A percentile compares a stretch with the other conserved stretches of the same genome.
Evolutionary conservation across 1,140 invertebrate genomes (phyloP).

Genomic region (Halyomorpha halys): DNA sequence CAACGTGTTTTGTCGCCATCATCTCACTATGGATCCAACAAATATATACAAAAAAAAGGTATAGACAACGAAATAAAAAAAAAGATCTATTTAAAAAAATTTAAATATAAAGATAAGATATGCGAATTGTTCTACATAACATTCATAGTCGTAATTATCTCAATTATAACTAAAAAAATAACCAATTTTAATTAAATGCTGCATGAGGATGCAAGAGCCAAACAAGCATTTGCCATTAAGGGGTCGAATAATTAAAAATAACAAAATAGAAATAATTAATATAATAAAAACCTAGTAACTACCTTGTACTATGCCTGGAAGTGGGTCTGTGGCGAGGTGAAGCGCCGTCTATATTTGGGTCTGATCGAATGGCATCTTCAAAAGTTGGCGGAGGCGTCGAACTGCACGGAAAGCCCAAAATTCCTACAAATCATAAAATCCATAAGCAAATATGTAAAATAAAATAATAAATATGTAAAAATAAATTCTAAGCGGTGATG

Average conservation of each 20-base stretch:
- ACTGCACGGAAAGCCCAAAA: constrained; percentile 50
- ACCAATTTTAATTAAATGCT: too few species aligned
- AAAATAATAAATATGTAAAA: background rate
- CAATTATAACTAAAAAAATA: too few species aligned
- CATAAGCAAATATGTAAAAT: background rate
- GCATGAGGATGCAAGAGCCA: too few species aligned
- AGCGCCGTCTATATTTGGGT: constrained; percentile 40
- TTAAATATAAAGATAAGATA: constrained; percentile 3
- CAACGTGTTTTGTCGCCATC: constrained; percentile 30
- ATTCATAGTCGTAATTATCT: too few species aligned
- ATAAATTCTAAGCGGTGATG: too few species aligned
- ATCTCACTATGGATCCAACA: constrained; percentile 24
- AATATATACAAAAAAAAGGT: constrained; percentile 24
- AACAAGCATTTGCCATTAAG: too few species aligned
- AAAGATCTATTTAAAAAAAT: constrained; percentile 7
- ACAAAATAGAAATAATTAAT: background rate
- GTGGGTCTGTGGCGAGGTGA: constrained; percentile 37
- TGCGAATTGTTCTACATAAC: background rate
- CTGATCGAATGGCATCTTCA: constrained; percentile 52
- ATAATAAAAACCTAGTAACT: constrained; percentile 10
- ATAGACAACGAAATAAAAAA: constrained; percentile 20
- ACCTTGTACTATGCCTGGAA: constrained; percentile 34
- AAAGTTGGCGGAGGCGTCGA: constrained; percentile 81
- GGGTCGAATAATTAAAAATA: constrained; percentile 5
- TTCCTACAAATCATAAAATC: constrained; percentile 31